Evolutionary conservation across 2,797 vertebrate genomes (phyloP).

Genomic region (Macrochelys suwanniensis): DNA sequence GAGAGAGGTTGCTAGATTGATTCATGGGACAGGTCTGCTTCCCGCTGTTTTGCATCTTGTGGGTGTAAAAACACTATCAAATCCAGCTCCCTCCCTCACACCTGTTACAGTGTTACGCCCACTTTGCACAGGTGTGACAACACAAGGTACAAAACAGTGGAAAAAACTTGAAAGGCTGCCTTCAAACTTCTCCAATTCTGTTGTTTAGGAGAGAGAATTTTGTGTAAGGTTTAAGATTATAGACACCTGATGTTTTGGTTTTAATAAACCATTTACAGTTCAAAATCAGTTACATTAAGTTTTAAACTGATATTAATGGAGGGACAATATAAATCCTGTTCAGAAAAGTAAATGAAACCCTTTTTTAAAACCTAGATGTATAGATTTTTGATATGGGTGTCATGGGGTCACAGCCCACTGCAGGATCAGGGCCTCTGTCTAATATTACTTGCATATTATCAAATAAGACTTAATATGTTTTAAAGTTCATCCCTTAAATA

Average conservation of each 20-base stretch:
- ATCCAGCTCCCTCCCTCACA: background rate
- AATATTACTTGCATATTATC: background rate
- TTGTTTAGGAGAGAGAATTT: background rate
- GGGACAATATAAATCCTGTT: constrained; percentile 25
- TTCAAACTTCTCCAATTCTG: background rate
- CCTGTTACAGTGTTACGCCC: background rate
- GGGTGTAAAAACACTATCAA: background rate
- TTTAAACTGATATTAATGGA: constrained; percentile 24
- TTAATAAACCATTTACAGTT: constrained; percentile 59
- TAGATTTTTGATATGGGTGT: background rate
- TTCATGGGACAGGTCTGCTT: background rate
- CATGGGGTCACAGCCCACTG: background rate
- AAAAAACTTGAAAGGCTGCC: background rate
- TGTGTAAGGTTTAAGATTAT: background rate
- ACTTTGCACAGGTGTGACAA: background rate
- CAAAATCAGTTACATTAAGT: constrained; percentile 50
- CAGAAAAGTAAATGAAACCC: background rate
- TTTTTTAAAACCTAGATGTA: background rate
- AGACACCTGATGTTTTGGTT: constrained; percentile 18
- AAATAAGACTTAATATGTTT: background rate
- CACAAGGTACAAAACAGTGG: background rate
- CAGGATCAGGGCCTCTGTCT: background rate
- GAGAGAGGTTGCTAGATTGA: background rate
- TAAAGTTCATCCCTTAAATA: too few relatives aligned
- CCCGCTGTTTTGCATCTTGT: background rate